Base-by-base conservation (phyloP, 2,888 invertebrate genomes). In the Pediacus dermestoides region DNA sequence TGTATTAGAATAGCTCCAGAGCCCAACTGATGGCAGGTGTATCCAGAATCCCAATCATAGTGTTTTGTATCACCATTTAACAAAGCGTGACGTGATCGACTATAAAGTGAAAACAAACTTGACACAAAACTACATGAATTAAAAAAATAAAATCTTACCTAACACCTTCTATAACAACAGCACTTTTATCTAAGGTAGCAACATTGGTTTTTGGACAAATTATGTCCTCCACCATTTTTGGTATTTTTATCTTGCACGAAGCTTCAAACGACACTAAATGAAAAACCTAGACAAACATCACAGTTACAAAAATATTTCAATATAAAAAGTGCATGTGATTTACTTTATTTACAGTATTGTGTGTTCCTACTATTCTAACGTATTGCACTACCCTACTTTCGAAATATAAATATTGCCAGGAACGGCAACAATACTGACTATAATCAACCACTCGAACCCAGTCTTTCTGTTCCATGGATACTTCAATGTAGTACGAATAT, bases 1-100 rank as follows among this genome's bases (percentile, higher is more conserved):
- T 97, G 94, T 44, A 99, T 87, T 55, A 93, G 80, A 63, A 99
- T 95, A 53, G 90, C 85, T 40, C 97, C 96, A 51, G 90, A 88
- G 54, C 93, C 92, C 44, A 93, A 74, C 72, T 95, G 95, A 74
- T 96, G 95, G 69, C 95, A 96, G 2, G 95, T 96, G 71, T 96
- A 97, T 46, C 96, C 96, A 36, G 88, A 89, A 71, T 99, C 97
- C 96, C 96, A 97, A 74, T 97, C 95, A 70, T 97, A 99, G 71
- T 89, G 86, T 59, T 84, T 80, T 36, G 82, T 89, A 68, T 97
- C 93, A 8, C 97, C 97, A 75, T 99, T 96, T 42, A 99, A 77
- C 7, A 99, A 76, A 1, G 94, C 90, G 75, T 99, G 95, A 50
- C 96, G 79, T 30, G 88, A 86, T 7, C 97, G 85, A 60, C 83